A percentile compares a stretch with the other conserved stretches of the same genome.
phyloP scores from a whole-genome alignment of 1,140 invertebrate genomes.

The Drosophila mauritiana region DNA sequence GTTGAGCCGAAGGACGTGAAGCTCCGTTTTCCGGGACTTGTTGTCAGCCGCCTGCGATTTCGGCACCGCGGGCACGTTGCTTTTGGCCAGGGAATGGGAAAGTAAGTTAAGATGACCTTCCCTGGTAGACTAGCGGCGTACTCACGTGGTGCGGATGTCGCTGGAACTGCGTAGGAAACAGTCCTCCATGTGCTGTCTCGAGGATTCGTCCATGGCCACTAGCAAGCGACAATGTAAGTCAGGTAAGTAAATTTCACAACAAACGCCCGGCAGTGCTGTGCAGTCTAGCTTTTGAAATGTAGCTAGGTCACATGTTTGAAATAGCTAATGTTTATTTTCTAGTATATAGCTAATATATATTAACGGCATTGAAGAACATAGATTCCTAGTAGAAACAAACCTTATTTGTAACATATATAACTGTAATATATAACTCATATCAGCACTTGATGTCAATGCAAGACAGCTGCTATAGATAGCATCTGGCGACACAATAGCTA shows the following conservation, averaged over 20 bases:
- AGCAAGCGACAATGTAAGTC: conserved; percentile 3
- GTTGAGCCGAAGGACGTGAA: conserved; percentile 88
- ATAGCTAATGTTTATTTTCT: neutral
- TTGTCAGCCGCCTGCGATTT: conserved; percentile 77
- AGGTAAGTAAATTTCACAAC: conserved; percentile 40
- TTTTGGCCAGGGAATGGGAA: conserved; percentile 9
- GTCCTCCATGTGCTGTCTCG: conserved; percentile 86
- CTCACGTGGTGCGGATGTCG: conserved; percentile 86
- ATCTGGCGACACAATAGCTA: neutral
- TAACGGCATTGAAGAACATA: no score
- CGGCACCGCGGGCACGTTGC: conserved; percentile 59
- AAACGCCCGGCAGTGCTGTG: conserved; percentile 10
- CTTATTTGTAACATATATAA: no score
- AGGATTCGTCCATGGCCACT: conserved; percentile 77
- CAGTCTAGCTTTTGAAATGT: neutral
- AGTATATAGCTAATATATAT: neutral
- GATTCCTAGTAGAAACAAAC: neutral
- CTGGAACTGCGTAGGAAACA: conserved; percentile 86
- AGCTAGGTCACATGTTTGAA: neutral
- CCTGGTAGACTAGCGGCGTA: neutral
- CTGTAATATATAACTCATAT: no score
- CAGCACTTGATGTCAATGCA: no score
- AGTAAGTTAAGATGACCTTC: neutral
- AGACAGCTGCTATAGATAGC: no score
- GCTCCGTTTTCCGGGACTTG: conserved; percentile 87